phyloP scores from a whole-genome alignment of 2,888 invertebrate species.

The Ligdia adustata region DNA sequence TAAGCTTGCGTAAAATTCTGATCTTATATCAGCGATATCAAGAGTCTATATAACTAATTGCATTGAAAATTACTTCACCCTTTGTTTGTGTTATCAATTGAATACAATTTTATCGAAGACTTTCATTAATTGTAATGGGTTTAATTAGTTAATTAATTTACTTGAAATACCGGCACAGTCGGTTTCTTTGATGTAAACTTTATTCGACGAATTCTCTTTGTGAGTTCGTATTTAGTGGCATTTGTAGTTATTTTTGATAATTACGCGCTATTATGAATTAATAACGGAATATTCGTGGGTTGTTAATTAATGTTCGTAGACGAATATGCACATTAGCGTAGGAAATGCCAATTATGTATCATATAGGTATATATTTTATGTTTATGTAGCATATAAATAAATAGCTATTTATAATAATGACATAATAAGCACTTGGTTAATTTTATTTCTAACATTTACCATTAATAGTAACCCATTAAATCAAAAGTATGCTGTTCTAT shows the following conservation, averaged over 20 bases:
- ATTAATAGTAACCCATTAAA: too few relatives aligned
- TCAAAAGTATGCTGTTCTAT: too few relatives aligned
- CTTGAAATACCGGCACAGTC: constrained; percentile 28
- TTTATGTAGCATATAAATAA: not conserved
- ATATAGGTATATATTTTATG: constrained; percentile 4
- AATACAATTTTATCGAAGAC: constrained; percentile 56
- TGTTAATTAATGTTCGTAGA: constrained; percentile 26
- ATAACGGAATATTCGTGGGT: constrained; percentile 23
- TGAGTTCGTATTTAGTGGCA: constrained; percentile 28
- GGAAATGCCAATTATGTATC: constrained; percentile 10
- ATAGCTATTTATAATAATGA: too few relatives aligned
- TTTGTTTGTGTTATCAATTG: constrained; percentile 56
- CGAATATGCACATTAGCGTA: constrained; percentile 19
- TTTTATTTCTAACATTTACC: too few relatives aligned
- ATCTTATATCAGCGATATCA: constrained; percentile 5
- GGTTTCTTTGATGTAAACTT: constrained; percentile 38
- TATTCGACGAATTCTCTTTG: constrained; percentile 36
- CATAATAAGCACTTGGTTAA: too few relatives aligned
- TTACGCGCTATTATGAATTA: constrained; percentile 31
- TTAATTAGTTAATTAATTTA: constrained; percentile 44
- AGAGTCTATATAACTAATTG: constrained; percentile 16
- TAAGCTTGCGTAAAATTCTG: not conserved
- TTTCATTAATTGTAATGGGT: constrained; percentile 57
- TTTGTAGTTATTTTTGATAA: constrained; percentile 33
- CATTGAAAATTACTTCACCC: constrained; percentile 36